phyloP scores from a whole-genome alignment of 2,797 vertebrate genomes.

The Muscicapa striata region DNA sequence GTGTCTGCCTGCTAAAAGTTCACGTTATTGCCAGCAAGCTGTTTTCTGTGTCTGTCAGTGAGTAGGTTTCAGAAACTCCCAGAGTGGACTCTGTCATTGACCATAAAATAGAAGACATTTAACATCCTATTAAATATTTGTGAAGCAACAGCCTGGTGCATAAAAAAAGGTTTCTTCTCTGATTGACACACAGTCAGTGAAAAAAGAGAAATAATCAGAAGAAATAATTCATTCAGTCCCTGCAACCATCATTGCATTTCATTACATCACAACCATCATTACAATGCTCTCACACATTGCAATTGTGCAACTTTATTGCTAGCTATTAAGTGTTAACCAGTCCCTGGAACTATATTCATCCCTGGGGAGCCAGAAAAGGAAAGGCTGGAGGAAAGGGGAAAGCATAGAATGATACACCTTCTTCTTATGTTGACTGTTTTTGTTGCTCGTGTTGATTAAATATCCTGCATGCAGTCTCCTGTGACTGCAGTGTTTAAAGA shows the following conservation, averaged over 20 bases:
- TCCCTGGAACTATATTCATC: not conserved
- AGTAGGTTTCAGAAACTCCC: not conserved
- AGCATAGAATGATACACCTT: not conserved
- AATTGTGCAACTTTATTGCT: not conserved
- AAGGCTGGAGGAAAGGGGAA: not conserved
- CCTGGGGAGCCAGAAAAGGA: not conserved
- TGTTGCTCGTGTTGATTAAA: not conserved
- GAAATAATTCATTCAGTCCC: not conserved
- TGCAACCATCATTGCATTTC: not conserved
- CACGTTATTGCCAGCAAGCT: rapidly evolving
- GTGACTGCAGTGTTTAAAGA: not conserved
- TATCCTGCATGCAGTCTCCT: not conserved
- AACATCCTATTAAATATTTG: not conserved
- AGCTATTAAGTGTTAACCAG: not conserved
- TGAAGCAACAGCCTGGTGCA: not conserved
- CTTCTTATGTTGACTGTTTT: not conserved
- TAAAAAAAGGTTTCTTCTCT: not conserved
- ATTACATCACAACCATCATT: too few species aligned
- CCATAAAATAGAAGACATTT: not conserved
- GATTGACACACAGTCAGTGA: not conserved
- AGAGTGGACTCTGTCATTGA: not conserved
- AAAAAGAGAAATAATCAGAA: not conserved
- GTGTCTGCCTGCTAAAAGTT: not conserved
- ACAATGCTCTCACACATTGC: not conserved
- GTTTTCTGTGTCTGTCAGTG: not conserved